Percentiles rank a stretch among this genome's conserved stretches.
These are phyloP conservation scores for Dolichallabes microphthalmus DNA, from an alignment of 2,113 vertebrate species.

Conservation along the genomic window DNA sequence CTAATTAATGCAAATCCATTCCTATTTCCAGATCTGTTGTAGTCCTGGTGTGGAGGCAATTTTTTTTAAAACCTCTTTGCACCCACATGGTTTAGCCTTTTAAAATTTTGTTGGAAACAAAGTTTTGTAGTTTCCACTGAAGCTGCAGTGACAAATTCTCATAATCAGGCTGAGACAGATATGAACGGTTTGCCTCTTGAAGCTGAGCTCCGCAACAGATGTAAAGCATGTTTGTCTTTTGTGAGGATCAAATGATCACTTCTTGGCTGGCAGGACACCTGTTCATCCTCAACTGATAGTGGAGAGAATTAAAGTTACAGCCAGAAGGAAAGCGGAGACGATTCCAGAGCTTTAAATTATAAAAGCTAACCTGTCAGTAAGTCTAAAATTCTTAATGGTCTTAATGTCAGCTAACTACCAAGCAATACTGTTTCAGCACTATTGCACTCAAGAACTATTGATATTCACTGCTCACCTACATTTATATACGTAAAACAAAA, in stretches of 20 bases:
- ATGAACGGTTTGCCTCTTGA: not conserved
- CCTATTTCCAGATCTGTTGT: not conserved
- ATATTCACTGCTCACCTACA: not conserved
- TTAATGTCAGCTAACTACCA: not conserved
- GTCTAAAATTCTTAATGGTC: not conserved
- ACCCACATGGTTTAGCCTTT: not conserved
- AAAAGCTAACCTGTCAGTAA: not conserved
- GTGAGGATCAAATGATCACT: not conserved
- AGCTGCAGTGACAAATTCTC: not conserved
- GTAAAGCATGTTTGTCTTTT: not conserved
- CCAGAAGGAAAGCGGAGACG: not conserved
- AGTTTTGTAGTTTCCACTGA: not conserved
- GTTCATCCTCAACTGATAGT: not conserved
- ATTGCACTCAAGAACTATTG: not conserved
- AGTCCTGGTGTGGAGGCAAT: not conserved
- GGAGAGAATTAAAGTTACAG: not conserved
- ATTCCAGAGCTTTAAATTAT: not conserved
- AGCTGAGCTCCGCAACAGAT: not conserved
- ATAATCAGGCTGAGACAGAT: no score
- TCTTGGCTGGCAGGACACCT: not conserved
- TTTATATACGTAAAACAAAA: not conserved
- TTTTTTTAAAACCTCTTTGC: not conserved
- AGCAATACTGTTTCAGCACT: not conserved
- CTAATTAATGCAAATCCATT: not conserved
- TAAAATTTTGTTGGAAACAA: not conserved